Conservation (phyloP, 2,888 invertebrate species). For the Cylindroiulus punctatus region DNA sequence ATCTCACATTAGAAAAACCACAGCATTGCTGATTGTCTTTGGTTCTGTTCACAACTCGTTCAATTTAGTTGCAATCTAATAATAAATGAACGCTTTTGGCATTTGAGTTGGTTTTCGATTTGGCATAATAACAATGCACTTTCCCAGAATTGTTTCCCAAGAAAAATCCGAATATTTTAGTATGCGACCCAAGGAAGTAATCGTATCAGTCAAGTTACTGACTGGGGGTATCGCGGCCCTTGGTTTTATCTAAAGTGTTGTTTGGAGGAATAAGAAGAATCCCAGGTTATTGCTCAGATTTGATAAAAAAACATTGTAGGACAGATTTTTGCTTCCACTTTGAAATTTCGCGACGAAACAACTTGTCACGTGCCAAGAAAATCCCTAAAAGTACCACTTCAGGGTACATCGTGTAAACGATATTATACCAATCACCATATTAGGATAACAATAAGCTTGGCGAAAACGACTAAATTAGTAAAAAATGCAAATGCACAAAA, state of each 20-base stretch:
- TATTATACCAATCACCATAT: constrained; percentile 15
- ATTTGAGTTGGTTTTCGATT: not conserved
- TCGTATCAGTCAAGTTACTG: not conserved
- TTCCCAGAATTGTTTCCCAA: not conserved
- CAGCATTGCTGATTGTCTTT: constrained; percentile 18
- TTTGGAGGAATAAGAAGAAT: not conserved
- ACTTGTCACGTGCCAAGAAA: not conserved
- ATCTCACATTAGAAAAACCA: not conserved
- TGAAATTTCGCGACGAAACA: not conserved
- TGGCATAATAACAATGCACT: not conserved
- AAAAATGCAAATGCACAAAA: constrained; percentile 44
- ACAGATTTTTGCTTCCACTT: constrained; percentile 23
- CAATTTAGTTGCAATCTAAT: not conserved
- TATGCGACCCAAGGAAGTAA: not conserved
- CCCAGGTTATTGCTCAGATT: not conserved
- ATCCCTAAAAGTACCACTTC: not conserved
- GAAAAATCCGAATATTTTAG: not conserved
- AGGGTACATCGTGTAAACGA: not conserved
- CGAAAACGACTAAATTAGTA: constrained; percentile 27
- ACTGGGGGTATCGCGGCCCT: not conserved
- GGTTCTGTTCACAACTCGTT: not conserved
- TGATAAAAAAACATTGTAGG: constrained; percentile 30
- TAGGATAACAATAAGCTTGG: not conserved
- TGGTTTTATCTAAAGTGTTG: not conserved
- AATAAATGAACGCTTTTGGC: not conserved